Evolutionary conservation across 2,113 vertebrate genomes (phyloP), one percentile per base, ranked within the genome.

Genomic region (Xiphophorus hellerii): DNA sequence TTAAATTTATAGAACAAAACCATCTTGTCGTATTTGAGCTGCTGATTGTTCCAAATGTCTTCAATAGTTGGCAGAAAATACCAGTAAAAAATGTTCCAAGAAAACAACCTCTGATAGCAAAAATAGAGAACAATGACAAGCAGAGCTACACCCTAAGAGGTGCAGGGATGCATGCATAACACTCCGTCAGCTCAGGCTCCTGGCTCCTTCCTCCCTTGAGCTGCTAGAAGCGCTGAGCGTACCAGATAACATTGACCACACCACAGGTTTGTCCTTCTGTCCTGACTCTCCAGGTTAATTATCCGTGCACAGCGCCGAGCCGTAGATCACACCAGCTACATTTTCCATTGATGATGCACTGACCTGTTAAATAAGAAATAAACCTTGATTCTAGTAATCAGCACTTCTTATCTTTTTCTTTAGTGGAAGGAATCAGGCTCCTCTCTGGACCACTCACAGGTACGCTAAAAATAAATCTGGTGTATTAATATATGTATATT

Each of bases 181-280:
- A 71, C 76, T 51, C 30, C 8, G n/a, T 70, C 67, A 61, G 61
- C 31, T 44, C 68, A 74, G 30, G 63, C 69, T 35, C 7, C 73
- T 67, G 29, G 76, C 78, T 81, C 69, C 71, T 69, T 20, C 25
- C 63, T 33, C n/a, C 27, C 69, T 84, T 77, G 84, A 80, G 71
- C 77, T 79, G 66, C 61, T 69, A 85, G 51, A 71, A 66, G 74
- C 70, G 7, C 88, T 89, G 90, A 92, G 71, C 84, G 86, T 62
- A 69, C 66, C 66, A 86, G 90, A 94, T 92, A 93, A 91, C 87
- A 81, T 42, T 93, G 91, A 91, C 90, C 89, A 90, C 82, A 60
- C 78, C 15, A 84, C 72, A n/a, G 82, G 77, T 90, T 92, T 86
- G 93, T 92, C 92, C 92, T 93, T 92, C 80, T 89, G 79, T 77